Evolutionary conservation across 2,113 vertebrate species (phyloP).

Genomic region (Ammodramus savannarum): DNA sequence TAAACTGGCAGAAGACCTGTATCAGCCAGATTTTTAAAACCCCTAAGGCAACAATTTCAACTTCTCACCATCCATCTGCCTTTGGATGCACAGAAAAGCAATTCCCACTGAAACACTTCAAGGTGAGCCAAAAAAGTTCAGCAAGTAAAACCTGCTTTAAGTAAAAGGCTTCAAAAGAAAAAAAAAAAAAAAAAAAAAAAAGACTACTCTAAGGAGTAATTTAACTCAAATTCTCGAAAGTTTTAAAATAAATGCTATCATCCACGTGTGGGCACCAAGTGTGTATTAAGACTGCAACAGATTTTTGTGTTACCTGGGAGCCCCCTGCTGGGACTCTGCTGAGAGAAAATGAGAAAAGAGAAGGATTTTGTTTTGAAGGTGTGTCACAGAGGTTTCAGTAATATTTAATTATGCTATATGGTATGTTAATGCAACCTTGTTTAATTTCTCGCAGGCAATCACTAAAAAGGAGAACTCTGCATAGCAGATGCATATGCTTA

Average conservation of each 20-base stretch:
- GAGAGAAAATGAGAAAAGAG: background rate
- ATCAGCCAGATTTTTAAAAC: background rate
- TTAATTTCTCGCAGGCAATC: background rate
- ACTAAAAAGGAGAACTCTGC: background rate
- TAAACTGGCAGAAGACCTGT: background rate
- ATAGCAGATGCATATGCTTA: background rate
- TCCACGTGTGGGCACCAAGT: background rate
- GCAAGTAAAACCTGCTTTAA: background rate
- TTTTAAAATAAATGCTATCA: background rate
- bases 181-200: too few species aligned
- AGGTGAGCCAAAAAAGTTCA: background rate
- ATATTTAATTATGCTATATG: background rate
- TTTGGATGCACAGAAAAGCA: background rate
- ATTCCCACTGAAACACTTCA: background rate
- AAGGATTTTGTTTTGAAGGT: background rate
- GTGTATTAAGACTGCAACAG: background rate
- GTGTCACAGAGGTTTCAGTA: background rate
- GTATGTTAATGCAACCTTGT: background rate
- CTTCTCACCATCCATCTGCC: background rate
- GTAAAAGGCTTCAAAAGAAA: background rate
- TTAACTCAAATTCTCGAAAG: background rate
- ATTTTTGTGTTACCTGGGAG: slow-evolving; percentile 48
- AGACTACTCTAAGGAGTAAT: background rate
- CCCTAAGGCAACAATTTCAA: background rate
- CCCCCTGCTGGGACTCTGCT: slow-evolving; percentile 60